phyloP scores from a whole-genome alignment of 2,113 vertebrate species.

The cattle (Bos taurus) region ARS-UCD2.0 NC_037328.1:123565001-123565500 shows the following conservation, averaged over 20 bases:
- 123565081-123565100: neutral
- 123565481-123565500: neutral
- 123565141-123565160: neutral
- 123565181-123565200: neutral
- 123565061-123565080: neutral
- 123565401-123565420: neutral
- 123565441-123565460: neutral
- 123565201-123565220: fast-evolving
- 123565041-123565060: neutral
- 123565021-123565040: neutral
- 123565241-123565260: neutral
- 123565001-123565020: neutral
- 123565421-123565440: neutral
- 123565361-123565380: neutral
- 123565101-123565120: neutral
- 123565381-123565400: neutral
- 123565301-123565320: neutral
- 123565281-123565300: neutral
- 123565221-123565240: neutral
- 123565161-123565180: neutral
- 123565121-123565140: neutral
- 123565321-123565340: neutral
- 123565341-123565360: neutral
- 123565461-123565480: neutral
- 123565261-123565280: neutral